These are phyloP conservation scores for Lepidonotus clava DNA, from an alignment of 2,888 invertebrate genomes.

Conservation along the genomic window DNA sequence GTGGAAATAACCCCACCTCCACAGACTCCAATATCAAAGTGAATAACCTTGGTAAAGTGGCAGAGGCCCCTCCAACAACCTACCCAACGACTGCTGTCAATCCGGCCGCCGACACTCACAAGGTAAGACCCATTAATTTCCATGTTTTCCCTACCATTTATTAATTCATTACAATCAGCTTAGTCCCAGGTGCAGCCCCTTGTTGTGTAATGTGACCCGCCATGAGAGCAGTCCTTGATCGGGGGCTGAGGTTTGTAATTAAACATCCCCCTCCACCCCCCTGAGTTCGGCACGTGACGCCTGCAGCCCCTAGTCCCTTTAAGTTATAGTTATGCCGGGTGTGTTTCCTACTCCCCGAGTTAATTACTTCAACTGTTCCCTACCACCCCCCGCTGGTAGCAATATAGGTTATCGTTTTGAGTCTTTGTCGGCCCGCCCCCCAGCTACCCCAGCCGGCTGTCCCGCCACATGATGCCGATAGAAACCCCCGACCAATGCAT, in stretches of 20 bases:
- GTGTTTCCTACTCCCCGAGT: no score
- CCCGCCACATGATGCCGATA: no score
- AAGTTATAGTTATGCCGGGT: no score
- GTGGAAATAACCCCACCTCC: not conserved
- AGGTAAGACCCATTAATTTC: no score
- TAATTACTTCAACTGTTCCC: no score
- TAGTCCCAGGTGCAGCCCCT: not conserved
- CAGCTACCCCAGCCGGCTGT: no score
- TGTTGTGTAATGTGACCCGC: not conserved
- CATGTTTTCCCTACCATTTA: not conserved
- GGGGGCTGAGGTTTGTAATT: not conserved
- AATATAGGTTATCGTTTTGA: no score
- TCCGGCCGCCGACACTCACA: not conserved
- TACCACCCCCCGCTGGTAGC: no score
- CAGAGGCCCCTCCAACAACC: not conserved
- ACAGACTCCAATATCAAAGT: not conserved
- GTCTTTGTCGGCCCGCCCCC: no score
- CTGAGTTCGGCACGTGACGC: no score
- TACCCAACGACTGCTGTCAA: not conserved
- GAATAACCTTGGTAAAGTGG: not conserved
- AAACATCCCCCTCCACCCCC: not conserved
- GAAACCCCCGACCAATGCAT: no score
- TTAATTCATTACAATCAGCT: constrained; percentile 15
- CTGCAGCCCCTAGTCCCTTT: no score
- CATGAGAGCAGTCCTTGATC: not conserved